Evolutionary conservation across 2,888 invertebrate species (phyloP).

Genomic region (Pandemis heparana): DNA sequence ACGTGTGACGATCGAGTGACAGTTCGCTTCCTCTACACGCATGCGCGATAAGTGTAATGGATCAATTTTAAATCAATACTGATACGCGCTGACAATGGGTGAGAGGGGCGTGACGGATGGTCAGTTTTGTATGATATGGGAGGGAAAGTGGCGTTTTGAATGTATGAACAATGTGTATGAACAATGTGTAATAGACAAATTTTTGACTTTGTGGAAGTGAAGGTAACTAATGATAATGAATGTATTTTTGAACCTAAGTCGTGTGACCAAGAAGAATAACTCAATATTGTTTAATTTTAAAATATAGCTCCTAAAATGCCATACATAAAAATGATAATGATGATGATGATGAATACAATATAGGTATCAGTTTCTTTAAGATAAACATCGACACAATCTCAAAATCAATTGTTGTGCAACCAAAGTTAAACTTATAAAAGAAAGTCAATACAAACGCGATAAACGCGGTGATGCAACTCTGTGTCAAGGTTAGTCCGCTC

Average conservation of each 20-base stretch:
- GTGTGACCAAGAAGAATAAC: too few relatives aligned
- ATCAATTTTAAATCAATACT: conserved; percentile 38
- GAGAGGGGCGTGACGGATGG: background rate
- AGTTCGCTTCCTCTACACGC: conserved; percentile 50
- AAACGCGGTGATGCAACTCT: conserved; percentile 30
- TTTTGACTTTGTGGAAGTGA: background rate
- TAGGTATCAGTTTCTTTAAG: background rate
- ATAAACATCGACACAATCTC: background rate
- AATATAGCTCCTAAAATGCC: too few relatives aligned
- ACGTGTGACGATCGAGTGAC: conserved; percentile 51
- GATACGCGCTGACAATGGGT: conserved; percentile 11
- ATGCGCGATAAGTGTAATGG: conserved; percentile 36
- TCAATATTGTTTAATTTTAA: too few relatives aligned
- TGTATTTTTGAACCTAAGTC: too few relatives aligned
- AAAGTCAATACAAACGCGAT: conserved; percentile 25
- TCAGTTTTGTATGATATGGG: background rate
- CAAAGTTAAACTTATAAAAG: conserved; percentile 9
- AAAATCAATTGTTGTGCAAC: conserved; percentile 14
- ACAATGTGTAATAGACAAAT: background rate
- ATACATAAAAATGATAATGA: too few relatives aligned
- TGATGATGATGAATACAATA: too few relatives aligned
- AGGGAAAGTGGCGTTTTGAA: background rate
- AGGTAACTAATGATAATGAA: too few relatives aligned
- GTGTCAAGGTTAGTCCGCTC: conserved; percentile 26
- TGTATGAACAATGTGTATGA: background rate